phyloP scores from a whole-genome alignment of 2,888 invertebrate genomes.

The Drosophila atroscutellata region DNA sequence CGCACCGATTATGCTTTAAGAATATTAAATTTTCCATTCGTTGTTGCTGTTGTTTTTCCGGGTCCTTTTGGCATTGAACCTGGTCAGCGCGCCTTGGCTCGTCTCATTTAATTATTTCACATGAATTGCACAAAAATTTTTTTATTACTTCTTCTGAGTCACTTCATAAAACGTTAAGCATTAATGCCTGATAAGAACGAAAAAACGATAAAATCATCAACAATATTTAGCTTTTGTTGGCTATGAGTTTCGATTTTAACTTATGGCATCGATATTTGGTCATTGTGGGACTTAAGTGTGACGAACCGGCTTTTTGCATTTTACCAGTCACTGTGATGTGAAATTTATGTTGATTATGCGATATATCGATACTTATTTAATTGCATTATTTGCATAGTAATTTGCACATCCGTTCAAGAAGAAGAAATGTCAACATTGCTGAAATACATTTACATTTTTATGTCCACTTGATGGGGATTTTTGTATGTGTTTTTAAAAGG shows the following conservation, averaged over 20 bases:
- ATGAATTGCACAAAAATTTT: constrained; percentile 64
- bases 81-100: constrained; percentile 33
- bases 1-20: constrained; percentile 46
- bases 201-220: constrained; percentile 4
- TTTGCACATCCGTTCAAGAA: constrained; percentile 2
- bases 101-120: constrained; percentile 67
- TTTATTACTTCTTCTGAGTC: constrained; percentile 46
- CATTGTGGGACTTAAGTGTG: constrained; percentile 38
- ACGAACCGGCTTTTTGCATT: constrained; percentile 31
- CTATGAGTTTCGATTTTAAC: constrained; percentile 47
- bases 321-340: constrained; percentile 52
- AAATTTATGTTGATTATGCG: constrained; percentile 38
- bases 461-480: background rate
- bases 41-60: background rate
- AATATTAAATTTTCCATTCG: background rate
- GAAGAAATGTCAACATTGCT: constrained; percentile 1
- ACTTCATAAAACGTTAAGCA: constrained; percentile 59
- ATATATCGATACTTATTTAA: constrained; percentile 25
- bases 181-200: constrained; percentile 42
- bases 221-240: constrained; percentile 29
- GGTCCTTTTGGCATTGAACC: constrained; percentile 24
- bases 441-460: constrained; percentile 13
- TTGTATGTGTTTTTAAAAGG: background rate
- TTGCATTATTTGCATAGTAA: constrained; percentile 29
- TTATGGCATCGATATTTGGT: constrained; percentile 36